Evolutionary conservation across 2,888 invertebrate genomes (phyloP).

Genomic region (Timema podura): DNA sequence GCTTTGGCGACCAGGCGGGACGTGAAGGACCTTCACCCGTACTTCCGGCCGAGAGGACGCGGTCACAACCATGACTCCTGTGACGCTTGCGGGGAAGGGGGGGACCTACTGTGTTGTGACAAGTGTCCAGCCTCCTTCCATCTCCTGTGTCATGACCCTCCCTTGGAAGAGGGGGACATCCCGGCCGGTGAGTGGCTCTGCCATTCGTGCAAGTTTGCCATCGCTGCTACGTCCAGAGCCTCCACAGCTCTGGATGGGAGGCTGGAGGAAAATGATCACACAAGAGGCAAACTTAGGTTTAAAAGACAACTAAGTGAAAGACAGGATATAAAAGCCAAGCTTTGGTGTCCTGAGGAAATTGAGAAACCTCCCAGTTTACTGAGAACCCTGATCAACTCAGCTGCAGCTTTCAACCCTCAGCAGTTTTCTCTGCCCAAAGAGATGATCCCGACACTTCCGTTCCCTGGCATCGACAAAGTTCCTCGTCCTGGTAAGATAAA

Average conservation of each 20-base stretch:
- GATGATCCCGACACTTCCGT: constrained; percentile 67
- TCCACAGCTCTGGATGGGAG: too few species aligned
- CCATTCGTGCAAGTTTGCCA: constrained; percentile 60
- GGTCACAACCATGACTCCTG: constrained; percentile 91
- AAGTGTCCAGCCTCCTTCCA: constrained; percentile 95
- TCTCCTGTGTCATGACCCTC: constrained; percentile 93
- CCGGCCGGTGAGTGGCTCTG: constrained; percentile 91
- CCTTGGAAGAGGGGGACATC: constrained; percentile 82
- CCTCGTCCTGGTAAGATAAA: too few species aligned
- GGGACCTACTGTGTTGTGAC: constrained; percentile 93
- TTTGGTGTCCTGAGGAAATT: too few species aligned
- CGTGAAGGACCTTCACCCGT: constrained; percentile 65
- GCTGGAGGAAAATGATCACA: too few species aligned
- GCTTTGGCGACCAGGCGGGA: constrained; percentile 54
- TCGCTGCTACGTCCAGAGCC: too few species aligned
- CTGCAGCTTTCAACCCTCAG: constrained; percentile 78
- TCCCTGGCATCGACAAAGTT: constrained; percentile 81
- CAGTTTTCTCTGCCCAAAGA: constrained; percentile 86
- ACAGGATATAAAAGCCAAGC: too few species aligned
- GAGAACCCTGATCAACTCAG: constrained; percentile 75
- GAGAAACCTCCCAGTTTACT: too few species aligned
- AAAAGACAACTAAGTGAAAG: too few species aligned
- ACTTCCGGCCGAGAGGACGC: constrained; percentile 80
- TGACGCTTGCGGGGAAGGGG: constrained; percentile 92
- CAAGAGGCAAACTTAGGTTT: too few species aligned